Evolutionary conservation across 2,113 vertebrate genomes (phyloP).

Genomic region (Columbina picui): DNA sequence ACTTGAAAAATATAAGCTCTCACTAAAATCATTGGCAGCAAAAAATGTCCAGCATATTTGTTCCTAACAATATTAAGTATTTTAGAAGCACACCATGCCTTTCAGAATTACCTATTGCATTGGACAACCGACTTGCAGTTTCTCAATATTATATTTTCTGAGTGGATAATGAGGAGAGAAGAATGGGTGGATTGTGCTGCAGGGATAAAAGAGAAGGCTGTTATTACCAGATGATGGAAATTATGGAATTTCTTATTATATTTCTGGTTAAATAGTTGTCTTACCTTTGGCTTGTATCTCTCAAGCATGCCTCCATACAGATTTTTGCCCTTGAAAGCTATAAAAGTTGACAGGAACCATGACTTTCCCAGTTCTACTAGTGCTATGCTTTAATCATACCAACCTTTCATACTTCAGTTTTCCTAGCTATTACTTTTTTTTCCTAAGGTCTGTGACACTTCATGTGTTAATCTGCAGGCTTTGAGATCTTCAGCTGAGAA

Average conservation of each 20-base stretch:
- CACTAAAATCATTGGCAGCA: background rate
- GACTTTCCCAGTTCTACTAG: background rate
- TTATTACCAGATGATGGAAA: background rate
- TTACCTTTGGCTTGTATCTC: background rate
- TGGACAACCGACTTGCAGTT: background rate
- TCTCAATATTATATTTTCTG: background rate
- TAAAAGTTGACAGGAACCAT: background rate
- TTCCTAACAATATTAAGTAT: background rate
- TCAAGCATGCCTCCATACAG: background rate
- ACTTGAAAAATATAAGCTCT: background rate
- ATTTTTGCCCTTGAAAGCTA: background rate
- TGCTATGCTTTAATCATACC: background rate
- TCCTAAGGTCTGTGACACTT: background rate
- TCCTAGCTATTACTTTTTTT: background rate
- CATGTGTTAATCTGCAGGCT: background rate
- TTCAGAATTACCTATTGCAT: background rate
- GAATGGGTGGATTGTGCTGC: accelerated
- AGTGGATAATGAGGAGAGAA: background rate
- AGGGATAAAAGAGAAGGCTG: background rate
- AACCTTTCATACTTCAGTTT: background rate
- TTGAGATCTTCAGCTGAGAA: background rate
- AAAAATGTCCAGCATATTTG: background rate
- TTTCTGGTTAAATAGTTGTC: background rate
- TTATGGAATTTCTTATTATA: background rate
- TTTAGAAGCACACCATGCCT: background rate